Evolutionary conservation across 1,140 invertebrate species (phyloP), one percentile per base, ranked within the genome.

Genomic region (Vanessa atalanta): DNA sequence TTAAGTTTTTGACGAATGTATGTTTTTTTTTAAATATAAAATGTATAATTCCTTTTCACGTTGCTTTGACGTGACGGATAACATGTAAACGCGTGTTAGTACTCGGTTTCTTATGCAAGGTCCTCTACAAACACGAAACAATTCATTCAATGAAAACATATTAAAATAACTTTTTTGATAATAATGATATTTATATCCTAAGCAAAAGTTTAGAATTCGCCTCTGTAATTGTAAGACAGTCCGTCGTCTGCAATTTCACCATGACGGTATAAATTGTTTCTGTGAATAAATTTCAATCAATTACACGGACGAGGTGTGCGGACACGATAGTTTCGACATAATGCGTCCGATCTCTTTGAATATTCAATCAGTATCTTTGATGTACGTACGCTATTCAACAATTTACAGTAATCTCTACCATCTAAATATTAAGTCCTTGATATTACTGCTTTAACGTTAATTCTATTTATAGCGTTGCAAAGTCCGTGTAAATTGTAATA

Each of bases 221-320:
- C 80, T 64, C 80, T 81, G 82, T 60, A 37, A 69, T 78, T 55
- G 31, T 79, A 85, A 85, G 85, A 81, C 70, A 70, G 71, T 75
- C 72, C 71, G 66, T 70, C 61, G 76, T 64, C 67, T 77, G 76
- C 78, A 72, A 64, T 70, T 74, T 70, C 72, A 80, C 65, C 65
- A 78, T 77, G 73, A 70, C 72, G 81, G 75, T 83, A 74, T 77
- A 83, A 88, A 86, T 83, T 84, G 83, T 86, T 86, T 81, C 79
- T 88, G 77, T 88, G 89, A 88, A 91, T 91, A 91, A 85, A 91
- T 90, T 90, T 91, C 88, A 91, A 90, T 91, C 87, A 91, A 91
- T 91, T 91, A 89, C 77, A 82, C 81, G 80, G 82, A 79, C 76
- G 79, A 84, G 88, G 83, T 83, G 85, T 79, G 76, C 69, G 79